Percentiles rank a stretch among this genome's conserved stretches.
Evolutionary conservation across 2,797 vertebrate genomes (phyloP).

Genomic region (Propithecus perrieri): DNA sequence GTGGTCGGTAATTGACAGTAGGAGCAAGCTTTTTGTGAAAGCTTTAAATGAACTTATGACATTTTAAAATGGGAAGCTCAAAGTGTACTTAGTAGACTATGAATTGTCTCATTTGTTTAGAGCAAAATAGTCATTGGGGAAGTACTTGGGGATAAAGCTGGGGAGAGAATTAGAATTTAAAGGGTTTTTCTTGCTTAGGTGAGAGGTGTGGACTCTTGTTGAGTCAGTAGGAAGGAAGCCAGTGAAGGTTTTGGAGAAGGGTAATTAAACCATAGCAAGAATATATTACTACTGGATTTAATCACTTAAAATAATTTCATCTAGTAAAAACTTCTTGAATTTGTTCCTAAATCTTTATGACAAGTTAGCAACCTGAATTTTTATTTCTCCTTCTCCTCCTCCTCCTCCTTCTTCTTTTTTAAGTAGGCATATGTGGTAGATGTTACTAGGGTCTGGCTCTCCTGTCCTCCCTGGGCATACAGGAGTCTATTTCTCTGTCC

Average conservation of each 20-base stretch:
- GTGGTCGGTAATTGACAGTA: not conserved
- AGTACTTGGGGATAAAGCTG: not conserved
- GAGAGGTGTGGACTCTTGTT: not conserved
- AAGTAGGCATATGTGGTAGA: not conserved
- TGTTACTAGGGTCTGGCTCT: not conserved
- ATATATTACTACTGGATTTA: not conserved
- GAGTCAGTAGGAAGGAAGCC: not conserved
- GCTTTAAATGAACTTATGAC: not conserved
- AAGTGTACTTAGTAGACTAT: not conserved
- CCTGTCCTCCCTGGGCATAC: not conserved
- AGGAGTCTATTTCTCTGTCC: not conserved
- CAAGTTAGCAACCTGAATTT: not conserved
- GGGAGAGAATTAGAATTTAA: not conserved
- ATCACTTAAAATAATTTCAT: conserved; percentile 1
- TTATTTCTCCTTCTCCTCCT: not conserved
- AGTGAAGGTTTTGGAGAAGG: not conserved
- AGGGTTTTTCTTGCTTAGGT: not conserved
- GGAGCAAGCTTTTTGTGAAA: not conserved
- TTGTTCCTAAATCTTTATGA: conserved; percentile 20
- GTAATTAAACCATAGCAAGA: not conserved
- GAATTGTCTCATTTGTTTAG: not conserved
- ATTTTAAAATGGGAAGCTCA: not conserved
- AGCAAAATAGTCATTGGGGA: not conserved
- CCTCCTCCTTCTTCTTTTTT: not conserved
- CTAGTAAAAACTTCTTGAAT: not conserved